phyloP scores from a whole-genome alignment of 2,797 vertebrate genomes.

The Glossophaga mutica region DNA sequence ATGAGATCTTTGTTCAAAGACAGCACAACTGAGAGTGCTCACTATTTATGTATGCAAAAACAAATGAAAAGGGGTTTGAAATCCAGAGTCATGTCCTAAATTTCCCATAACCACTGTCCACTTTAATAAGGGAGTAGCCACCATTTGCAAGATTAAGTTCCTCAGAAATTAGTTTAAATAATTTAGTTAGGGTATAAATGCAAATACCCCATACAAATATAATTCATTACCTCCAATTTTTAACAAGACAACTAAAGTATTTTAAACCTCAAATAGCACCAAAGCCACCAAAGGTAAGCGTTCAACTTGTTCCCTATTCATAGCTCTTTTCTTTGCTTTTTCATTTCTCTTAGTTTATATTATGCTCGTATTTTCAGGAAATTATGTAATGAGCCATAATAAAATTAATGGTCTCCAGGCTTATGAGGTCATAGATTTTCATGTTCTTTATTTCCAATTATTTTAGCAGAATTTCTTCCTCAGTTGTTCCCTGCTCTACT shows the following conservation, averaged over 20 bases:
- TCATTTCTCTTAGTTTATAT: constrained; percentile 35
- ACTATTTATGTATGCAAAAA: not conserved
- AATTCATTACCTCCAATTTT: not conserved
- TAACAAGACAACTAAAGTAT: not conserved
- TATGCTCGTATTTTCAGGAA: constrained; percentile 37
- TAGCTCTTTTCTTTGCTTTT: not conserved
- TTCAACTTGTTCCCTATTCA: not conserved
- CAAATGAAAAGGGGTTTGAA: not conserved
- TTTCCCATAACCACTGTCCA: not conserved
- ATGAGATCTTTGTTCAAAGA: not conserved
- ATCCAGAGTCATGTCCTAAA: not conserved
- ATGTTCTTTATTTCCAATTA: constrained; percentile 50
- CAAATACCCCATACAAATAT: not conserved
- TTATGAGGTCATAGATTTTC: constrained; percentile 60
- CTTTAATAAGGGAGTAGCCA: not conserved
- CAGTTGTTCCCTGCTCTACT: constrained; percentile 44
- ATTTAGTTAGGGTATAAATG: not conserved
- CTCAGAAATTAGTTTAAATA: not conserved
- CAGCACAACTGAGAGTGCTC: not conserved
- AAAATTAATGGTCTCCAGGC: constrained; percentile 64
- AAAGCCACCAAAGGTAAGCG: not conserved
- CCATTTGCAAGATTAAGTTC: not conserved
- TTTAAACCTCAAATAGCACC: not conserved
- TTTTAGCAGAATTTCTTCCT: constrained; percentile 58
- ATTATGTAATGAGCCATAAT: constrained; percentile 54